Evolutionary conservation across 1,140 invertebrate species (phyloP).

Genomic region (Polypedilum pembai): DNA sequence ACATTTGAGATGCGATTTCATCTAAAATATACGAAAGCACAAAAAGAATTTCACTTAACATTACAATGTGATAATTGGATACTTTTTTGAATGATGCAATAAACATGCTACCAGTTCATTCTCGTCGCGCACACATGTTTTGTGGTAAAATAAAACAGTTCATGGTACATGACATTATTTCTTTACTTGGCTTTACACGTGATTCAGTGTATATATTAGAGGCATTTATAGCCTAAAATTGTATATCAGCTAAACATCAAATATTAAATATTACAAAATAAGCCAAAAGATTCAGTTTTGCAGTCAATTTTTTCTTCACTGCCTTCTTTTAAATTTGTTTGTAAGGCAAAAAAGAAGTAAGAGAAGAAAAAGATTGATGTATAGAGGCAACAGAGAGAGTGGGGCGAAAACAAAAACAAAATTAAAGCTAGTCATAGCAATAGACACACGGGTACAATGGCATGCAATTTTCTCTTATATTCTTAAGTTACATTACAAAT

Average conservation of each 20-base stretch:
- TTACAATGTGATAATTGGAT: too few relatives aligned
- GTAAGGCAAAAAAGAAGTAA: neutral
- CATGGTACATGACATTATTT: slow-evolving; percentile 1
- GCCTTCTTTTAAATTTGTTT: neutral
- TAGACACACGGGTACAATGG: neutral
- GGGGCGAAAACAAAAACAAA: neutral
- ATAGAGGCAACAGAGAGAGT: neutral
- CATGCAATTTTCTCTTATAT: slow-evolving; percentile 18
- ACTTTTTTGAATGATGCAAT: too few relatives aligned
- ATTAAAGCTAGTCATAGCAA: too few relatives aligned
- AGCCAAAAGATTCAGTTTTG: neutral
- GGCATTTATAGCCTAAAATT: neutral
- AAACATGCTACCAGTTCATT: too few relatives aligned
- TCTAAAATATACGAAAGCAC: too few relatives aligned
- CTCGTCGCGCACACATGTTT: too few relatives aligned
- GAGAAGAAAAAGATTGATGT: neutral
- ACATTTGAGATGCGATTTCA: too few relatives aligned
- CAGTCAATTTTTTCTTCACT: neutral
- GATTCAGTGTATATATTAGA: neutral
- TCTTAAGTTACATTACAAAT: slow-evolving; percentile 13
- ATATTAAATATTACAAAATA: slow-evolving; percentile 20
- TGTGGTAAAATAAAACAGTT: neutral
- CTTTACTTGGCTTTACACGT: neutral
- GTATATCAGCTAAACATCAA: neutral
- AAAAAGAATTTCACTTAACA: too few relatives aligned